These are phyloP conservation scores for Bradypodion ventrale DNA, from an alignment of 2,797 vertebrate species.

Conservation along the genomic window DNA sequence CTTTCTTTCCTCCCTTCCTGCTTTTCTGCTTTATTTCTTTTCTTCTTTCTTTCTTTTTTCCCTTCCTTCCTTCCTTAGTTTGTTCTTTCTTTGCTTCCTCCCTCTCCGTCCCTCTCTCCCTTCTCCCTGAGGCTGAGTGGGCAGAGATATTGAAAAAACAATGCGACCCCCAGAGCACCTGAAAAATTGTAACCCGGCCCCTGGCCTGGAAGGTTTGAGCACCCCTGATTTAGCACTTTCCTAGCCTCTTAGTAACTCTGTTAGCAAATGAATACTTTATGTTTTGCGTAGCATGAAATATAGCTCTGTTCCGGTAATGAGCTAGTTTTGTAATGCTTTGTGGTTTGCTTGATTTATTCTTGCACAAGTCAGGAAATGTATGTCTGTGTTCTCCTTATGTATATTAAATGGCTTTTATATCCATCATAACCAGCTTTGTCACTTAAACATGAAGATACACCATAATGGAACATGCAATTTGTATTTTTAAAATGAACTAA, in stretches of 20 bases:
- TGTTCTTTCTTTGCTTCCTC: no score
- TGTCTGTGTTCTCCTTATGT: not conserved
- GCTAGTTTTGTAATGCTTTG: constrained; percentile 9
- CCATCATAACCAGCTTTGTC: not conserved
- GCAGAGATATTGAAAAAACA: no score
- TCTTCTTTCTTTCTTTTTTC: no score
- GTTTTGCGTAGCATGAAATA: not conserved
- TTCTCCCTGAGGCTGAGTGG: no score
- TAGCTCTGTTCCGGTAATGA: not conserved
- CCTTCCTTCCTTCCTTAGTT: no score
- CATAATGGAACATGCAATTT: not conserved
- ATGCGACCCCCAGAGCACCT: no score
- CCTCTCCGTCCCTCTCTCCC: no score
- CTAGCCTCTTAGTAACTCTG: not conserved
- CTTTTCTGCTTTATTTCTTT: no score
- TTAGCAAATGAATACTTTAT: not conserved
- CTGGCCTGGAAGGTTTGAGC: no score
- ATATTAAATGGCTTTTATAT: not conserved
- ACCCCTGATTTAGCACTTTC: not conserved
- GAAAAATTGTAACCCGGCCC: no score
- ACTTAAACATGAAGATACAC: not conserved
- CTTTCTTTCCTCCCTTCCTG: no score
- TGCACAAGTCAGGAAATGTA: constrained; percentile 1
- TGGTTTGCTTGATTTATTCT: constrained; percentile 4
- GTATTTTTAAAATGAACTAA: not conserved